phyloP scores from a whole-genome alignment of 2,797 vertebrate genomes.

The Austrolebias charrua region DNA sequence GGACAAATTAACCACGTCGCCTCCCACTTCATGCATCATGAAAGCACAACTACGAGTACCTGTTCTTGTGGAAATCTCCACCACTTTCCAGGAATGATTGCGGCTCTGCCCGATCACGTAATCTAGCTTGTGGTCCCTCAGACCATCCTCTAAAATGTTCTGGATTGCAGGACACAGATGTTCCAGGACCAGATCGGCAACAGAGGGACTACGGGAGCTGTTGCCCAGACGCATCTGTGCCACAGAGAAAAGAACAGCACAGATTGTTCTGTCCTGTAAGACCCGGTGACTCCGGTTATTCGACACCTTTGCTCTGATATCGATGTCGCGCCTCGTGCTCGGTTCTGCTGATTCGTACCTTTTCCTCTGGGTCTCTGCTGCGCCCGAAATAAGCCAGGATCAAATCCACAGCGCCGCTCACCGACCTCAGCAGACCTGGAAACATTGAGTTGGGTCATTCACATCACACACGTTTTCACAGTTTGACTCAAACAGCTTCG shows the following conservation, averaged over 20 bases:
- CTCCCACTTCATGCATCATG: background rate
- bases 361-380: constrained; percentile 89
- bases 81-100: constrained; percentile 90
- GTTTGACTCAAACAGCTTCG: too few relatives aligned
- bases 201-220: constrained; percentile 89
- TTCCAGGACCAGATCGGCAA: constrained; percentile 89
- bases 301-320: constrained; percentile 13
- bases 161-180: constrained; percentile 91
- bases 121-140: constrained; percentile 91
- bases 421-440: constrained; percentile 88
- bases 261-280: constrained; percentile 2
- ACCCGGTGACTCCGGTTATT: constrained; percentile 31
- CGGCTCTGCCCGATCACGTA: constrained; percentile 89
- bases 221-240: constrained; percentile 90
- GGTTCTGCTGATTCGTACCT: constrained; percentile 76
- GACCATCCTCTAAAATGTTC: constrained; percentile 89
- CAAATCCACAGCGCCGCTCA: constrained; percentile 91
- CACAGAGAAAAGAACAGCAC: constrained; percentile 15
- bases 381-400: constrained; percentile 94
- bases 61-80: constrained; percentile 88
- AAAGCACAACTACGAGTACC: constrained; percentile 71
- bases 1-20: background rate
- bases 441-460: background rate
- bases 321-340: constrained; percentile 5
- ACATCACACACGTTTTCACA: background rate